Evolutionary conservation across 2,113 vertebrate species (phyloP), one percentile per base, ranked within the genome.

Genomic region (Ondatra zibethicus): DNA sequence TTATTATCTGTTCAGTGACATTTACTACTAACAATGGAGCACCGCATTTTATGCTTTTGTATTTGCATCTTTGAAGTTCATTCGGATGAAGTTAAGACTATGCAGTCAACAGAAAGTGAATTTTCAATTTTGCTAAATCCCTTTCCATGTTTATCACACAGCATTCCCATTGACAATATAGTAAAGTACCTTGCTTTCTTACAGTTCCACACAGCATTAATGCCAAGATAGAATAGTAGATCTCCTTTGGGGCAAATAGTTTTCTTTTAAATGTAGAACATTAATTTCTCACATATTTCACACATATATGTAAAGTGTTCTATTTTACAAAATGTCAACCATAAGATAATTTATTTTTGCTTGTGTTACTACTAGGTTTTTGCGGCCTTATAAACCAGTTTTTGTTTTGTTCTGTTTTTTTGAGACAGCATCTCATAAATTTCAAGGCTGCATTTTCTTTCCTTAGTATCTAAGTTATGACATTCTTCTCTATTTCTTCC

Each of bases 401-500:
- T 88, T 96, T 70, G n/a, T 58, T 42, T 91, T 85, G 11, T 42
- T 58, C 16, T 55, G n/a, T 63, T 63, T 80, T 55, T 81, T 55
- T 55, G 25, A 42, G 14, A 63, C 27, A 85, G 7, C 2, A 13
- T 85, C 81, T 45, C 58, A 31, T 45, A 39, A 85, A 29, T 65
- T 9, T 45, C 61, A 65, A 61, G n/a, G 14, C 25, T 65, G 29
- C 19, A 65, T 55, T 93, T 12, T 80, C 50, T 65, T 89, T 89
- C 11, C 42, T 73, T 73, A 50, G 19, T 65, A 73, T 42, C 13
- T n/a, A 89, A 11, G 80, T 93, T 39, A 31, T n/a, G 39, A 45
- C 61, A 81, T 47, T 75, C 95, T 96, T 39, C 58, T 76, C 17
- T 33, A 88, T 29, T 77, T 90, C 50, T 78, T 88, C 33, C 86